Base-by-base conservation (phyloP, 64 coral and sea anemone genomes). In the Stichodactyla mertensii region DNA sequence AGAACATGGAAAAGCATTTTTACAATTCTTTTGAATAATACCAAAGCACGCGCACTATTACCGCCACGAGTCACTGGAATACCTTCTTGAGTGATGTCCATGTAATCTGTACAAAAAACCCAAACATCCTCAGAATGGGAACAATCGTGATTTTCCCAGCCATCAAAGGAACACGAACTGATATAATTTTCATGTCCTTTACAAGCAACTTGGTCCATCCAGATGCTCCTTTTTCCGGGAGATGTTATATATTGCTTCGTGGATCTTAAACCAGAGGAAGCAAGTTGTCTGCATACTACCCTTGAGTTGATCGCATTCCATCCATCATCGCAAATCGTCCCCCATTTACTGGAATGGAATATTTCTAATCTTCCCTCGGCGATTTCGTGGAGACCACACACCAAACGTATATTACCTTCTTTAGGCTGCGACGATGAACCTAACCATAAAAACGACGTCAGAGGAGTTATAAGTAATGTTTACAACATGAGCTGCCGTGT, bases 271-370 rank as follows among this genome's bases (percentile, higher is more conserved):
- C 66, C 66, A 70, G 3, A 6, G 20, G 8, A 70, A 5, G 87
- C 93, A 12, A 95, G 36, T 12, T 95, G 93, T 57, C 55, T 92
- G 87, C 93, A 95, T 52, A 95, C 93, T 64, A 95, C 90, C 10
- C 83, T 54, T n/a, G 90, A 77, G 36, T 95, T 90, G 5, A 57
- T 78, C 12, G 8, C 16, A 24, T 85, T 86, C 93, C 93, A 95
- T 10, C 51, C 78, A 53, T 95, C 93, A 53, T 79, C 45, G 77
- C 93, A 95, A 59, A 95, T 85, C 1, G 93, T 92, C 8, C 93
- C 93, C 93, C 93, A 95, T 23, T 86, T 22, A 71, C 90, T 87
- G 20, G 92, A 90, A 54, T 87, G 90, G 60, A 88, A 95, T 16
- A 95, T 88, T 82, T 95, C 93, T 26, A 95, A 83, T 54, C 93